These are phyloP conservation scores for Isaurus tuberculatus DNA, from an alignment of 92 coral and sea anemone genomes.

Conservation along the genomic window DNA sequence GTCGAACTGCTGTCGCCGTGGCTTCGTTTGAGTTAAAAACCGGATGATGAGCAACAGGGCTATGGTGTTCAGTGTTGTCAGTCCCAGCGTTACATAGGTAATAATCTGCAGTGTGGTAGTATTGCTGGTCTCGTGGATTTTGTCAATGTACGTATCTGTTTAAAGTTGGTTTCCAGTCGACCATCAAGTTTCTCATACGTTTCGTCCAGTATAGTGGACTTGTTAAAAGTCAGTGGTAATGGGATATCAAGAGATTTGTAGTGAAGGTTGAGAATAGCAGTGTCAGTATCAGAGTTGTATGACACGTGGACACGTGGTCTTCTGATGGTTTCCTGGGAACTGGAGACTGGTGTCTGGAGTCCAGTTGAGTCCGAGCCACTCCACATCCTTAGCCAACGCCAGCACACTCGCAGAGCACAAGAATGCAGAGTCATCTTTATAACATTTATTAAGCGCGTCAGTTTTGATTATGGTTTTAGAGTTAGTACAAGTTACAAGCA, in stretches of 20 bases:
- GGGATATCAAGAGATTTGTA: slow-evolving; percentile 12
- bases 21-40: neutral
- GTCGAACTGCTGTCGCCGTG: neutral
- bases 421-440: slow-evolving; percentile 4
- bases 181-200: slow-evolving; percentile 16
- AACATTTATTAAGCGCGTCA: neutral
- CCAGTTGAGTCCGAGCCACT: slow-evolving; percentile 47
- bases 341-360: slow-evolving; percentile 9
- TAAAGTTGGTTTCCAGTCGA: neutral
- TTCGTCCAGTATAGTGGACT: slow-evolving; percentile 14
- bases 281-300: neutral
- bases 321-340: neutral
- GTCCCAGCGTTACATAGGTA: neutral
- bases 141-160: slow-evolving; percentile 17
- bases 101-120: slow-evolving; percentile 30
- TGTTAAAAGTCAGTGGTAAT: slow-evolving; percentile 8
- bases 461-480: slow-evolving; percentile 15
- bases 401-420: slow-evolving; percentile 10
- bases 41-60: slow-evolving; percentile 3
- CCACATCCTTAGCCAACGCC: neutral
- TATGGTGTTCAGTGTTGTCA: slow-evolving; percentile 12
- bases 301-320: slow-evolving; percentile 11
- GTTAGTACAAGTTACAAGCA: slow-evolving; percentile 5
- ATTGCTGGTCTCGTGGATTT: slow-evolving; percentile 33
- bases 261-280: neutral